A percentile compares a stretch with the other conserved stretches of the same genome.
Evolutionary conservation across 2,888 invertebrate genomes (phyloP).

Genomic region (Eurytoma californica): DNA sequence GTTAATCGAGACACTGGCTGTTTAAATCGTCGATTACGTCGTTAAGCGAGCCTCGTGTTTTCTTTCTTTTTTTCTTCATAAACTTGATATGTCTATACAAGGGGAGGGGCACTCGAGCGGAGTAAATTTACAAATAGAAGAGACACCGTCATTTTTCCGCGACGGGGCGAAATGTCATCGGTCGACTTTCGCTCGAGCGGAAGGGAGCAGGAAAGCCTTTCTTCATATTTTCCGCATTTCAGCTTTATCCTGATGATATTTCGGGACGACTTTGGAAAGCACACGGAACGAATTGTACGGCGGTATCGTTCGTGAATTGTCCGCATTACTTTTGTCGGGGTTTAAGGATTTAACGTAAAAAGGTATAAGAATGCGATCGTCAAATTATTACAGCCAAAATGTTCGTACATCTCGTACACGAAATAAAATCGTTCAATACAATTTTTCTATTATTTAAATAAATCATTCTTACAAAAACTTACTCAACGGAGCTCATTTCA

Average conservation of each 20-base stretch:
- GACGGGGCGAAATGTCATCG: background rate
- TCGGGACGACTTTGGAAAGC: slow-evolving; percentile 3
- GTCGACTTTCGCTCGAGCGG: no score
- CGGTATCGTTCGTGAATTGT: no score
- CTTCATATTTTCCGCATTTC: slow-evolving; percentile 26
- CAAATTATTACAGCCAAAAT: no score
- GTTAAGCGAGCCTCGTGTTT: background rate
- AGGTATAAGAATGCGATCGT: no score
- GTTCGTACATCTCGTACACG: no score
- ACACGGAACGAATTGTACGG: background rate
- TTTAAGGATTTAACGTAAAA: no score
- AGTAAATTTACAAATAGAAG: background rate
- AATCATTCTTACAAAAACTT: background rate
- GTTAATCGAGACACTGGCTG: slow-evolving; percentile 12
- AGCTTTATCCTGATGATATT: slow-evolving; percentile 2
- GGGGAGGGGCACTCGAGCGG: background rate
- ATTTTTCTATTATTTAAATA: no score
- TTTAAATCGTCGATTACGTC: background rate
- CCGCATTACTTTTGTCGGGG: no score
- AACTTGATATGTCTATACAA: background rate
- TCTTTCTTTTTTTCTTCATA: background rate
- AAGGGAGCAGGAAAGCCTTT: background rate
- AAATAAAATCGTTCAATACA: no score
- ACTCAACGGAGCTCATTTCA: background rate
- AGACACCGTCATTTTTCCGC: background rate